Percentiles rank a stretch among this genome's conserved stretches.
Conservation (phyloP, 1,140 invertebrate genomes). For the Daktulosphaira vitifoliae region DNA sequence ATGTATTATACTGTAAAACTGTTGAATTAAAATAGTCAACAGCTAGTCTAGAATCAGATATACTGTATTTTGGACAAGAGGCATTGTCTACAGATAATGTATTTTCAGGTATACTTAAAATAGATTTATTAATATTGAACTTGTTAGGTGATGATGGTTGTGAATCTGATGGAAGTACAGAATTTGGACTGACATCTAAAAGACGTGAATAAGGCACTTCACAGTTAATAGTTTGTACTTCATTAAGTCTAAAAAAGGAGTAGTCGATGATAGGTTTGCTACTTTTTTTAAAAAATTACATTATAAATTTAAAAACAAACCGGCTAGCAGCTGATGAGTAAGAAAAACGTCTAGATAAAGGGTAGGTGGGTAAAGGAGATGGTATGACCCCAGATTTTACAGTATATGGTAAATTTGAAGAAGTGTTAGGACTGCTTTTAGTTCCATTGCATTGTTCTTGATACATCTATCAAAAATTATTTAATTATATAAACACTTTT, state of each 20-base stretch:
- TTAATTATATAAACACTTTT: not conserved
- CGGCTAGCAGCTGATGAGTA: constrained; percentile 37
- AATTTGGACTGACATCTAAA: constrained; percentile 55
- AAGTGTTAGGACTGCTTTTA: constrained; percentile 11
- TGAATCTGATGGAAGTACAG: constrained; percentile 55
- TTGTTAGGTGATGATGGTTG: constrained; percentile 46
- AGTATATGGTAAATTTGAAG: constrained; percentile 35
- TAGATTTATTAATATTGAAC: constrained; percentile 49
- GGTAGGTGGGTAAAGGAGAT: constrained; percentile 32
- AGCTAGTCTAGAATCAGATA: constrained; percentile 71
- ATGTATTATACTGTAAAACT: constrained; percentile 21
- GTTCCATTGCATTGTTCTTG: constrained; percentile 14
- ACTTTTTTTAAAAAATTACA: not conserved
- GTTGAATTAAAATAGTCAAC: constrained; percentile 53
- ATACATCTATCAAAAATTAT: constrained; percentile 6
- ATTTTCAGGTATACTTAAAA: constrained; percentile 48
- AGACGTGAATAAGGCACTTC: constrained; percentile 72
- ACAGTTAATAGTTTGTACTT: constrained; percentile 36
- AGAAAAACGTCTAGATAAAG: constrained; percentile 36
- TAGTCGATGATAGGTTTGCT: constrained; percentile 2
- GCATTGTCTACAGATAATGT: constrained; percentile 39
- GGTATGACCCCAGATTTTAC: constrained; percentile 32
- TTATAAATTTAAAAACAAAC: constrained; percentile 12
- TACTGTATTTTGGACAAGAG: constrained; percentile 53
- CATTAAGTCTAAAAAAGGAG: constrained; percentile 28